Evolutionary conservation across 2,797 vertebrate species (phyloP).

Genomic region (Oreonectes daqikongensis): DNA sequence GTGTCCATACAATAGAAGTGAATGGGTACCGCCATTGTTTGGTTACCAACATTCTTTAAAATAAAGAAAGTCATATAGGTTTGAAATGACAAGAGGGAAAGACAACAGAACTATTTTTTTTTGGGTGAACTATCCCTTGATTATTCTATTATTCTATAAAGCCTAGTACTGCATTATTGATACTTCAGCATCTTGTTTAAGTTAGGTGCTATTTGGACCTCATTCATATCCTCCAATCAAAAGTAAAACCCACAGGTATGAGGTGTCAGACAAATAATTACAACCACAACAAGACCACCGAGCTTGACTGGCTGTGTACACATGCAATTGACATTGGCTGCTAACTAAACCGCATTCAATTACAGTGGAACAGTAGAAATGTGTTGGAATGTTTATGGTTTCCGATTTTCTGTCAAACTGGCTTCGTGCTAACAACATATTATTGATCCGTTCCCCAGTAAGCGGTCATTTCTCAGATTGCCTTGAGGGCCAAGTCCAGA

Average conservation of each 20-base stretch:
- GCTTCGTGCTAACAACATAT: conserved; percentile 35
- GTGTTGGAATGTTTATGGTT: conserved; percentile 25
- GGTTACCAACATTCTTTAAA: too few species aligned
- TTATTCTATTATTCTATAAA: neutral
- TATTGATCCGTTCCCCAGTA: conserved; percentile 42
- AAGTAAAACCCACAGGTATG: conserved; percentile 34
- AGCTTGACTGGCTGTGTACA: conserved; percentile 30
- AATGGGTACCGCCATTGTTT: too few species aligned
- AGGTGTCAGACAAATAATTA: conserved; percentile 36
- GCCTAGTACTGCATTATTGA: neutral
- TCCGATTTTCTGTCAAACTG: conserved; percentile 48
- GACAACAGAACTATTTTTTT: too few species aligned
- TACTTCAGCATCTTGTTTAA: neutral
- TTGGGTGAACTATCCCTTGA: neutral
- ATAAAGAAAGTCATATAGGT: too few species aligned
- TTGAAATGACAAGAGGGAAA: too few species aligned
- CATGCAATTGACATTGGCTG: conserved; percentile 25
- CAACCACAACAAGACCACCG: neutral
- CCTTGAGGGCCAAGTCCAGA: conserved; percentile 11
- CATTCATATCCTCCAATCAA: conserved; percentile 17
- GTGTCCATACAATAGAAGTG: too few species aligned
- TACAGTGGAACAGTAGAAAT: conserved; percentile 21
- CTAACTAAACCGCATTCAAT: conserved; percentile 42
- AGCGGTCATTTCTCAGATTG: conserved; percentile 20
- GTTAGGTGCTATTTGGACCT: conserved; percentile 8